Conservation (phyloP, 2,113 vertebrate genomes). For the Dromiciops gliroides region DNA sequence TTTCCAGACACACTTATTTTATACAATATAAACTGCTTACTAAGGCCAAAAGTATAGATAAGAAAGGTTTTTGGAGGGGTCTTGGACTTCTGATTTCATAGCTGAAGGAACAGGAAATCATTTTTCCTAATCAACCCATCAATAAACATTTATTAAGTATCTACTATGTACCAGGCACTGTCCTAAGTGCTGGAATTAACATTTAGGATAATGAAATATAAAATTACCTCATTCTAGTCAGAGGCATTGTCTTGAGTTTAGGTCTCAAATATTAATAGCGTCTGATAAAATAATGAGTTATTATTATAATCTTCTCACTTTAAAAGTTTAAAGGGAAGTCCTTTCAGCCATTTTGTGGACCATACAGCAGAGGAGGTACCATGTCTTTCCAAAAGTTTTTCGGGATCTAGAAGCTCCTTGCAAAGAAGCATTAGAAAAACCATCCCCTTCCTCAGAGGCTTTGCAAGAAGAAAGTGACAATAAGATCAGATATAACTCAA, state of each 20-base stretch:
- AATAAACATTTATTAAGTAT: not conserved
- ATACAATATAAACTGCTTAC: not conserved
- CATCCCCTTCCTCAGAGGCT: not conserved
- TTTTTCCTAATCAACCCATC: not conserved
- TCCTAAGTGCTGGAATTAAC: not conserved
- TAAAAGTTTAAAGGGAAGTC: not conserved
- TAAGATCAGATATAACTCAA: not conserved
- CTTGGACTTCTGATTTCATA: not conserved
- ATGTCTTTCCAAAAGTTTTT: not conserved
- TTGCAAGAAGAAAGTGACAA: not conserved
- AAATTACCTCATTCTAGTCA: not conserved
- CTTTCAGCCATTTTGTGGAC: not conserved
- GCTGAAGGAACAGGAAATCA: not conserved
- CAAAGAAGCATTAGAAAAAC: not conserved
- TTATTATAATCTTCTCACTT: not conserved
- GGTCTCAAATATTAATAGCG: not conserved
- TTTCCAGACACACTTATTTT: not conserved
- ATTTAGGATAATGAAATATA: not conserved
- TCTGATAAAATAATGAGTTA: not conserved
- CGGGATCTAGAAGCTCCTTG: not conserved
- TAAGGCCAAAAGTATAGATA: not conserved
- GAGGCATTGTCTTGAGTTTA: not conserved
- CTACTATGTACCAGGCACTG: not conserved
- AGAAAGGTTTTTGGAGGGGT: not conserved
- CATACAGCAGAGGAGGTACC: not conserved